A percentile compares a stretch with the other conserved stretches of the same genome.
These are phyloP conservation scores for Drosophila nikananu DNA, from an alignment of 1,140 invertebrate species.

Conservation along the genomic window DNA sequence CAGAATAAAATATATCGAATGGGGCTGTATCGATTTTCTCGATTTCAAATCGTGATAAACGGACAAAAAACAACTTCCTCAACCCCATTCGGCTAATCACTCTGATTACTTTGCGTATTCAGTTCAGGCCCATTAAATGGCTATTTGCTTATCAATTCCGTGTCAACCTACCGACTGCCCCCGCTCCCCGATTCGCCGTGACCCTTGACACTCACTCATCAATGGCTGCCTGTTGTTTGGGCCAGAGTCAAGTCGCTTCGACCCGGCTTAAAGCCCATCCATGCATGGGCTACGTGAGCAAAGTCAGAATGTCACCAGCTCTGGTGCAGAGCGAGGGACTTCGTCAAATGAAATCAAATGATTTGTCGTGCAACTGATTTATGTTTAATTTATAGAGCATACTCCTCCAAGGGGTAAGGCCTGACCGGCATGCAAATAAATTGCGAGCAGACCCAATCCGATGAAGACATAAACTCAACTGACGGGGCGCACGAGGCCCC, in stretches of 20 bases:
- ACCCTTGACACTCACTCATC: conserved; percentile 47
- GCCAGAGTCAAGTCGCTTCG: conserved; percentile 22
- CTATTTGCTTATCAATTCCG: conserved; percentile 80
- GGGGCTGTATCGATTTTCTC: conserved; percentile 60
- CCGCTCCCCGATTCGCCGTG: not conserved
- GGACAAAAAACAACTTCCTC: conserved; percentile 1
- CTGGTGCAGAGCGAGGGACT: conserved; percentile 20
- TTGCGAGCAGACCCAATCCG: conserved; percentile 59
- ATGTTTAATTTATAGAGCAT: conserved; percentile 81
- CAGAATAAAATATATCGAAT: conserved; percentile 54
- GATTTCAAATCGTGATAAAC: conserved; percentile 39
- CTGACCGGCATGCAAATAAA: conserved; percentile 82
- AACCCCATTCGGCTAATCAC: conserved; percentile 71
- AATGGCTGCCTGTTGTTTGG: conserved; percentile 26
- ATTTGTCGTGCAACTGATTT: conserved; percentile 79
- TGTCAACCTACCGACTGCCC: conserved; percentile 34
- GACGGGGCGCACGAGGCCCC: conserved; percentile 31
- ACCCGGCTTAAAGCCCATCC: conserved; percentile 16
- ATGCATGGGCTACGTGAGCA: conserved; percentile 40
- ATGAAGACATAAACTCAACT: conserved; percentile 79
- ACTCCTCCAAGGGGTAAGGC: conserved; percentile 47
- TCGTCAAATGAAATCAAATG: conserved; percentile 78
- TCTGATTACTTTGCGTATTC: conserved; percentile 64
- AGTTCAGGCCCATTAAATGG: conserved; percentile 75
- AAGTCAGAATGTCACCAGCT: conserved; percentile 16